A percentile compares a stretch with the other conserved stretches of the same genome.
These are phyloP conservation scores for Andrena trimmerana DNA, from an alignment of 2,888 invertebrate species.

Conservation along the genomic window DNA sequence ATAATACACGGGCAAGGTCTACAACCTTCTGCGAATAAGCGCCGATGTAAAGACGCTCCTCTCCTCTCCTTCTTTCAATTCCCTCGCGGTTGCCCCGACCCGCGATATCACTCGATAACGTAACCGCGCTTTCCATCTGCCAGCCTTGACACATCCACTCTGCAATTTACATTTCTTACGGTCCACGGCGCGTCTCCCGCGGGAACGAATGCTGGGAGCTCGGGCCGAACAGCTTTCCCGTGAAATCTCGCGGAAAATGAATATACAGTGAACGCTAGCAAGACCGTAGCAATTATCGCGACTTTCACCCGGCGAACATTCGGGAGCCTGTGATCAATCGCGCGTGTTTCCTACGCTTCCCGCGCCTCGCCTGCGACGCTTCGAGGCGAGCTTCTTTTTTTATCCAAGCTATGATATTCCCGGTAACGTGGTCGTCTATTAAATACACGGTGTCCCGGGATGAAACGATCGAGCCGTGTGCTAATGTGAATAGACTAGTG, in stretches of 20 bases:
- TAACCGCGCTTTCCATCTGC: not conserved
- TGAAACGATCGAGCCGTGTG: not conserved
- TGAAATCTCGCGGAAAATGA: not conserved
- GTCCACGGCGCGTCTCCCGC: not conserved
- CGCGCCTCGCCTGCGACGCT: slow-evolving; percentile 9
- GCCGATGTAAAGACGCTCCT: slow-evolving; percentile 55
- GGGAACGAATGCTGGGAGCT: not conserved
- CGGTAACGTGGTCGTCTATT: slow-evolving; percentile 4
- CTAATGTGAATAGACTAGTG: not conserved
- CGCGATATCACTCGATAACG: not conserved
- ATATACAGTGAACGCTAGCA: not conserved
- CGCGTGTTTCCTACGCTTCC: slow-evolving; percentile 1
- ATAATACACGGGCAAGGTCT: slow-evolving; percentile 79
- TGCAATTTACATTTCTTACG: slow-evolving; percentile 12
- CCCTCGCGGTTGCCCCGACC: not conserved
- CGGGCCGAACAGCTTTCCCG: not conserved
- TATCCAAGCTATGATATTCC: slow-evolving; percentile 33
- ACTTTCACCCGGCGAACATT: not conserved
- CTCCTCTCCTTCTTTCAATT: slow-evolving; percentile 1
- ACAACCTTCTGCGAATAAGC: slow-evolving; percentile 74
- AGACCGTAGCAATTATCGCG: not conserved
- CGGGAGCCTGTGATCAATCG: not conserved
- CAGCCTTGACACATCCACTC: slow-evolving; percentile 1
- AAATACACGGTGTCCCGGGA: not conserved
- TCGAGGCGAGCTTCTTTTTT: slow-evolving; percentile 37